Percentiles rank a stretch among this genome's conserved stretches.
These are phyloP conservation scores for Falcunculus frontatus DNA, from an alignment of 2,113 vertebrate species.

Conservation along the genomic window DNA sequence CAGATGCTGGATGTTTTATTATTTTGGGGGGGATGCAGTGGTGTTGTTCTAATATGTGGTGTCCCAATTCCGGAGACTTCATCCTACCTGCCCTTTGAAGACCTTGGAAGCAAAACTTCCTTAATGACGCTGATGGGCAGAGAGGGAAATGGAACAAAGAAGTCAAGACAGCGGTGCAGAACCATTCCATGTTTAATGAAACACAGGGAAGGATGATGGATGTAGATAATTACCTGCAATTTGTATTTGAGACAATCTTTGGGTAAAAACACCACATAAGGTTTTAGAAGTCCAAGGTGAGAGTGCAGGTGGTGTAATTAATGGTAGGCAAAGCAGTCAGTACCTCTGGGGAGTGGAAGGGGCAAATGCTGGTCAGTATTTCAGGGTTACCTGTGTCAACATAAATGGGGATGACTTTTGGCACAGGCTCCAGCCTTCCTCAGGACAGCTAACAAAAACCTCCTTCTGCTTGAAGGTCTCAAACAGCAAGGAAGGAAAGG, in stretches of 20 bases:
- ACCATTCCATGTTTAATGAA: neutral
- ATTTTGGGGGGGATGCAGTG: neutral
- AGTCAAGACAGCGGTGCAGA: neutral
- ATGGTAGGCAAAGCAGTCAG: neutral
- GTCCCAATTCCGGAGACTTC: neutral
- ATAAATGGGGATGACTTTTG: neutral
- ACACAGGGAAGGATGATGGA: conserved; percentile 15
- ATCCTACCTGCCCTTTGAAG: neutral
- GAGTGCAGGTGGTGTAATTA: neutral
- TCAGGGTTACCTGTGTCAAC: neutral
- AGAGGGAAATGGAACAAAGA: neutral
- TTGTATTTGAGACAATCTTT: neutral
- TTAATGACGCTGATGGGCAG: neutral
- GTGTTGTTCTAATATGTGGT: neutral
- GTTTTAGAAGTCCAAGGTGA: neutral
- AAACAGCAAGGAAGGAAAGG: neutral
- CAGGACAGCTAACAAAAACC: neutral
- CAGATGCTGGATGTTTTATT: conserved; percentile 26
- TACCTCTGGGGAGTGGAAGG: neutral
- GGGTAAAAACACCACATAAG: neutral
- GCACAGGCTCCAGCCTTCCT: neutral
- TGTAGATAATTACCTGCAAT: conserved; percentile 33
- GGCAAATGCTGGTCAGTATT: neutral
- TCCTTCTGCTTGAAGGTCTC: neutral
- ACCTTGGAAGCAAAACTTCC: neutral